Evolutionary conservation across 1,140 invertebrate genomes (phyloP).

Genomic region (Temnothorax nylanderi): DNA sequence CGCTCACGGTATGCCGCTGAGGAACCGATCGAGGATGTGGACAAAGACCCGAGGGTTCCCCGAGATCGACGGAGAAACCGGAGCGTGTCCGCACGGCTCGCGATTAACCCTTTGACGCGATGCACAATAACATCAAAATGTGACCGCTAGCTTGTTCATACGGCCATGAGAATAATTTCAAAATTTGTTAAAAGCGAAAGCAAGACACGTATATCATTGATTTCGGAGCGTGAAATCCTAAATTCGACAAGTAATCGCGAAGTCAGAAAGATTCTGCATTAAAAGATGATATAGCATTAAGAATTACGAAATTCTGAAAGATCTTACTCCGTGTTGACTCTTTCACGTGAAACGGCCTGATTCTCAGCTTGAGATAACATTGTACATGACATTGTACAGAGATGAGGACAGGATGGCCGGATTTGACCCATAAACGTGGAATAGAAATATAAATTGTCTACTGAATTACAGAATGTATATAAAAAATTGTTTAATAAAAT

Average conservation of each 20-base stretch:
- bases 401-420: neutral
- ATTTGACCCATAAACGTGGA: neutral
- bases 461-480: neutral
- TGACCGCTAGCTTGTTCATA: neutral
- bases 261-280: neutral
- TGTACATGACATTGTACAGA: neutral
- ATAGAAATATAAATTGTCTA: neutral
- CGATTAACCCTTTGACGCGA: neutral
- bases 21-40: constrained; percentile 22
- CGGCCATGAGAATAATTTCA: neutral
- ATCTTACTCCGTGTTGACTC: neutral
- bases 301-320: neutral
- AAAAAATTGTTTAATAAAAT: neutral
- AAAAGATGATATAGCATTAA: neutral
- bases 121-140: neutral
- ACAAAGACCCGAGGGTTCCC: neutral
- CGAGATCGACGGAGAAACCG: constrained; percentile 28
- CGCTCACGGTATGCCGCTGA: constrained; percentile 47
- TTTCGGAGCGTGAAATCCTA: neutral
- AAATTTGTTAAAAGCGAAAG: neutral
- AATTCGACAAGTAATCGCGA: neutral
- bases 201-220: neutral
- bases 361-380: constrained; percentile 16
- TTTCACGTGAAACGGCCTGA: neutral
- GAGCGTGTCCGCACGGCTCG: neutral